Conservation (phyloP, 1,140 invertebrate genomes). For the Bacillus rossius region DNA sequence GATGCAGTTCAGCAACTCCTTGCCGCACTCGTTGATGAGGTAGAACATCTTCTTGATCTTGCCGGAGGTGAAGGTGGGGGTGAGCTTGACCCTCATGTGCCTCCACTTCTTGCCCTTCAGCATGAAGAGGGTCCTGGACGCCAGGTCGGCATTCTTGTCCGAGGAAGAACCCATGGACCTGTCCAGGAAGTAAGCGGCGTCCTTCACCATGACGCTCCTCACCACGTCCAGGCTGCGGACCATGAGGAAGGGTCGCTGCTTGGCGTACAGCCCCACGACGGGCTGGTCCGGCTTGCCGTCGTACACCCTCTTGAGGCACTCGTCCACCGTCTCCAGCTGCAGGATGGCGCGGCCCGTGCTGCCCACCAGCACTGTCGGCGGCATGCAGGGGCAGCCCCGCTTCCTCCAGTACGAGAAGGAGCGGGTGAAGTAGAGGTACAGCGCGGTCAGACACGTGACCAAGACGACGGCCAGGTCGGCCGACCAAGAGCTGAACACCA, state of each 20-base stretch:
- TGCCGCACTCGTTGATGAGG: constrained; percentile 31
- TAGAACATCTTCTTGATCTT: constrained; percentile 45
- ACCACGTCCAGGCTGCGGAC: constrained; percentile 43
- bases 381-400: constrained; percentile 37
- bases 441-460: too few relatives aligned
- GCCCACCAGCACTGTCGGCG: constrained; percentile 43
- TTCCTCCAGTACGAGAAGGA: constrained; percentile 45
- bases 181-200: constrained; percentile 42
- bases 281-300: background rate
- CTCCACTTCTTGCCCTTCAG: too few relatives aligned
- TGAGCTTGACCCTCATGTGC: constrained; percentile 43
- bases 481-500: too few relatives aligned
- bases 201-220: constrained; percentile 43
- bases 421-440: constrained; percentile 40
- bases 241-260: constrained; percentile 27
- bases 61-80: too few relatives aligned
- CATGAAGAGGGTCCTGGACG: background rate
- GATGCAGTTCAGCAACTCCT: too few relatives aligned
- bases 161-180: constrained; percentile 15
- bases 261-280: background rate
- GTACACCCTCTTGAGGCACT: background rate
- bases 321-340: background rate
- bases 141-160: background rate
- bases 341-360: constrained; percentile 29
- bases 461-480: too few relatives aligned